Conservation (phyloP, 2,888 invertebrate species). For the Idaea straminata region DNA sequence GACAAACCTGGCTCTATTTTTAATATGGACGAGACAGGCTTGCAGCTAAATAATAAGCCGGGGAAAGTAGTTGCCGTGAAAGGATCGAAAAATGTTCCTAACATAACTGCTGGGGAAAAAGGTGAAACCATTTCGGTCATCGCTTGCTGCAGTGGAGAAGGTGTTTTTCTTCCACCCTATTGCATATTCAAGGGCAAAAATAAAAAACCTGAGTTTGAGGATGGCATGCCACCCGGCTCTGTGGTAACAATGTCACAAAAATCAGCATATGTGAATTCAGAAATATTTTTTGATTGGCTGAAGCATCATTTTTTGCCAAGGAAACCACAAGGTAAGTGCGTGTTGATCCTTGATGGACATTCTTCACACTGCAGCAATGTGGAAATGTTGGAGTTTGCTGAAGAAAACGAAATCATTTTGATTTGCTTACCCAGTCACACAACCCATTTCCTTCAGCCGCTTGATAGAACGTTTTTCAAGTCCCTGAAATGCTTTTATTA, state of each 20-base stretch:
- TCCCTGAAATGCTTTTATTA: too few relatives aligned
- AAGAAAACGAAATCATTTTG: too few relatives aligned
- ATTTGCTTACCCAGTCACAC: too few relatives aligned
- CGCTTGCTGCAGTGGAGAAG: slow-evolving; percentile 46
- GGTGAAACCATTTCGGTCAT: slow-evolving; percentile 42
- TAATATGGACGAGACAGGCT: slow-evolving; percentile 29
- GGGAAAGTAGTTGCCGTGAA: slow-evolving; percentile 25
- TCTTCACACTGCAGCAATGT: too few relatives aligned
- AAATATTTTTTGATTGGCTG: too few relatives aligned
- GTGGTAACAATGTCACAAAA: slow-evolving; percentile 22
- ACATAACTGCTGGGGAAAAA: slow-evolving; percentile 42
- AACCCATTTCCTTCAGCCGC: too few relatives aligned
- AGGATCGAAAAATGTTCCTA: slow-evolving; percentile 32
- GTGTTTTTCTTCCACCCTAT: slow-evolving; percentile 26
- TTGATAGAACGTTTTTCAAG: too few relatives aligned
- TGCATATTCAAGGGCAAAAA: slow-evolving; percentile 19
- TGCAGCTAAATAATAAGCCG: slow-evolving; percentile 25
- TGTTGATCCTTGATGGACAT: too few relatives aligned
- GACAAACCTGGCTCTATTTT: slow-evolving; percentile 18
- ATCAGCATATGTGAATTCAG: too few relatives aligned
- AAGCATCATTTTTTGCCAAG: too few relatives aligned
- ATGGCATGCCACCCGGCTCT: slow-evolving; percentile 25
- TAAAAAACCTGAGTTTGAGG: slow-evolving; percentile 23
- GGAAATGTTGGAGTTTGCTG: too few relatives aligned
- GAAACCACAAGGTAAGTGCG: too few relatives aligned